Conservation (phyloP, 2,797 vertebrate genomes). For the Manis pentadactyla region DNA sequence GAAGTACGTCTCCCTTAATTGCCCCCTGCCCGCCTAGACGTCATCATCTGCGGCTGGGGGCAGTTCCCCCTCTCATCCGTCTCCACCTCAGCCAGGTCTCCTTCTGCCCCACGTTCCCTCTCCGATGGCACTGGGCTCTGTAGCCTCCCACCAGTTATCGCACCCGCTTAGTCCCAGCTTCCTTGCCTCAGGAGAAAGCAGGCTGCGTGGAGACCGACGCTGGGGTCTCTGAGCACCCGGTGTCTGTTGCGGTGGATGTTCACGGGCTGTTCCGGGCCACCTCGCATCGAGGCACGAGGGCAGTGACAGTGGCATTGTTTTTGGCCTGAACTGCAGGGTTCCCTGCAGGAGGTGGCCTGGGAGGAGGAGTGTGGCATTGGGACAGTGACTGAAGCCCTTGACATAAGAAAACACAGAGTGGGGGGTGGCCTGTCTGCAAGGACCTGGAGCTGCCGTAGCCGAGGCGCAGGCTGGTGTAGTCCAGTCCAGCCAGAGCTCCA, state of each 20-base stretch:
- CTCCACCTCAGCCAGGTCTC: neutral
- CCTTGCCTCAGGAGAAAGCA: neutral
- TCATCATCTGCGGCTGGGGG: neutral
- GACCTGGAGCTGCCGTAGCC: neutral
- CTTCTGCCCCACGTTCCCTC: neutral
- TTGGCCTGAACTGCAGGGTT: slow-evolving; percentile 36
- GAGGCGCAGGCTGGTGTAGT: neutral
- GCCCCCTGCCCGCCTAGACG: neutral
- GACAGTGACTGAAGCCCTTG: neutral
- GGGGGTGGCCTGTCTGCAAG: neutral
- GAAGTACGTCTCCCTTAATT: slow-evolving; percentile 52
- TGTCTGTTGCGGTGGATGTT: neutral
- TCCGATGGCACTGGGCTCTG: neutral
- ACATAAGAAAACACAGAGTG: neutral
- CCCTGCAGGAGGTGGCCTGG: neutral
- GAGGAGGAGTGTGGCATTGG: neutral
- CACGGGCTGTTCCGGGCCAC: neutral
- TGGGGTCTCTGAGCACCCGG: slow-evolving; percentile 15
- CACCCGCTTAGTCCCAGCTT: neutral
- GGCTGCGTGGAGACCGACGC: slow-evolving; percentile 1
- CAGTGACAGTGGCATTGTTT: neutral
- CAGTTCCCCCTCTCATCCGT: neutral
- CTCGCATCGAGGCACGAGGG: neutral
- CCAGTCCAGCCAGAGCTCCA: neutral
- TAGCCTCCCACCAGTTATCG: neutral